These are phyloP conservation scores for Onychostruthus taczanowskii DNA, from an alignment of 2,113 vertebrate genomes.

Conservation along the genomic window DNA sequence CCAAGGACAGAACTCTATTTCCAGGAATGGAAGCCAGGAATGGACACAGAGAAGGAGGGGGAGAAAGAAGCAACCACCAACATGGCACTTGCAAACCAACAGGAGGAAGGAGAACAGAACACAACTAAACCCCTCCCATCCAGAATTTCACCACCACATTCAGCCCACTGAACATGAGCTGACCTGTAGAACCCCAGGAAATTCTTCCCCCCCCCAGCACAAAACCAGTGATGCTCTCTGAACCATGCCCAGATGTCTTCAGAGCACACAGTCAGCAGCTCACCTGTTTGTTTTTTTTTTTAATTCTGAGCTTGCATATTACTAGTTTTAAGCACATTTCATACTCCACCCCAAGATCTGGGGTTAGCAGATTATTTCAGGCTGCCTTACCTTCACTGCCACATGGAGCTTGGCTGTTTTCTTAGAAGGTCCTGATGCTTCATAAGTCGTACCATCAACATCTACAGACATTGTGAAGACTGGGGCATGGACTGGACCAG, in stretches of 20 bases:
- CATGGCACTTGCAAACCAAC: background rate
- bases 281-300: background rate
- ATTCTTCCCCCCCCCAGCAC: background rate
- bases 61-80: background rate
- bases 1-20: background rate
- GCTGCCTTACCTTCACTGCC: conserved; percentile 89
- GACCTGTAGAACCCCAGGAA: background rate
- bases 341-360: background rate
- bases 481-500: conserved; percentile 96
- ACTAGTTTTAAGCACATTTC: background rate
- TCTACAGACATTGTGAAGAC: conserved; percentile 99
- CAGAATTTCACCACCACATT: background rate
- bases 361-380: background rate
- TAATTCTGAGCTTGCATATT: background rate
- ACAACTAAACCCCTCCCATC: background rate
- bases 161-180: background rate
- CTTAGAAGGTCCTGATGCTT: conserved; percentile 97
- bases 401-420: conserved; percentile 99
- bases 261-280: background rate
- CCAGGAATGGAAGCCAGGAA: background rate
- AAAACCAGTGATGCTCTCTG: background rate
- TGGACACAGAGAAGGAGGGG: background rate
- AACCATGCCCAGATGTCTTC: background rate
- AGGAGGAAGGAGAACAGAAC: background rate
- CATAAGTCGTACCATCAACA: conserved; percentile 92